Base-by-base conservation (phyloP, 1,140 invertebrate species). In the Maniola jurtina region DNA sequence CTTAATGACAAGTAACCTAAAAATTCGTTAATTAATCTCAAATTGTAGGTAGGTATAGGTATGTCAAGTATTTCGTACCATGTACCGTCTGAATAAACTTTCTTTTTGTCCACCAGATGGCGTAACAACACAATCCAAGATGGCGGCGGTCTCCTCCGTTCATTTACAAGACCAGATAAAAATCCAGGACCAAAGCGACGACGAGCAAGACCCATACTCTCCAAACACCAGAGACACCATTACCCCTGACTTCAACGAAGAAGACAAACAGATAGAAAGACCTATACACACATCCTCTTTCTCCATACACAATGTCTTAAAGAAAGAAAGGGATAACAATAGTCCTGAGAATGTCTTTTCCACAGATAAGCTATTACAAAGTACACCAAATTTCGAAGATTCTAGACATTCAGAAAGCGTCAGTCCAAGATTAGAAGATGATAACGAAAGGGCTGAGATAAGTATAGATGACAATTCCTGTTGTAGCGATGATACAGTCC, bases 401-500 rank as follows among this genome's bases (percentile, higher is more conserved):
- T 83, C 83, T 1, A 77, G 85, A 61, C 71, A 80, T 38, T 84
- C 83, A 4, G 82, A 76, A 38, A 86, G 81, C 55, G 70, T 81
- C 11, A 85, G 82, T 67, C 84, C 83, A 2, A 70, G 74, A n/a
- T 62, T 83, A 1, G 85, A 89, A 10, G 83, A 88, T 36, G 86
- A 89, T 25, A 72, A 72, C 25, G 80, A 80, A 6, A 84, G 82
- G 73, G 81, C 82, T 15, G 87, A 85, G 68, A 91, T 86, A 15
- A 88, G 83, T 58, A 83, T 91, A 16, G 90, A 91, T 55, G 89
- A 92, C 52, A 91, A 91, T 40, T 93, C 92, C 48, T 94, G 93
- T 67, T 93, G 93, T 72, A 94, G 94, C 71, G 93, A 94, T 69
- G 93, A 93, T 66, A 94, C 94, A 1, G 94, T 94, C 1, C 68